These are phyloP conservation scores for Drosophila prolongata DNA, from an alignment of 2,888 invertebrate species.

Conservation along the genomic window DNA sequence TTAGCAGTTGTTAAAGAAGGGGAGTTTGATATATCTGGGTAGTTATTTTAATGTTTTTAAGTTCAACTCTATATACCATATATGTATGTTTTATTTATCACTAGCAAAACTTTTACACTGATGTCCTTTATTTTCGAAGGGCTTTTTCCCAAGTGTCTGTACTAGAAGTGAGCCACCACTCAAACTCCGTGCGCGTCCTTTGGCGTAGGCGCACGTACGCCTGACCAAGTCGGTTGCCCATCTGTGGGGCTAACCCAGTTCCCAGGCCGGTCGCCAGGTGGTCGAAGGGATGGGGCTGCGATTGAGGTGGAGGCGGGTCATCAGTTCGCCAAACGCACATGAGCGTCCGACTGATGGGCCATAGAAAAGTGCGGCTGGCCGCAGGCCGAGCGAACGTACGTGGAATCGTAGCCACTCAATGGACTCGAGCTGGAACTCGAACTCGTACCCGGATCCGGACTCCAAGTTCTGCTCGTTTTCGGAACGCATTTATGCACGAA, in stretches of 20 bases:
- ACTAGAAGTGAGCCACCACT: slow-evolving; percentile 14
- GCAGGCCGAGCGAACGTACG: slow-evolving; percentile 34
- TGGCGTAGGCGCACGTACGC: slow-evolving; percentile 39
- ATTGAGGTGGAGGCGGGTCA: neutral
- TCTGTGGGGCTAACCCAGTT: slow-evolving; percentile 54
- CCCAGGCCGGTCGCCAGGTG: slow-evolving; percentile 32
- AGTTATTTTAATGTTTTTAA: too few species aligned
- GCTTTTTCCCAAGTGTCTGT: slow-evolving; percentile 7
- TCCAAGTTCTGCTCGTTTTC: slow-evolving; percentile 15
- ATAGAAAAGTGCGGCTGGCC: slow-evolving; percentile 38
- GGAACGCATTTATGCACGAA: slow-evolving; percentile 49
- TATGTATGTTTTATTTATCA: neutral
- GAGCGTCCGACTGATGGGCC: slow-evolving; percentile 42
- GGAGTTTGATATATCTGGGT: too few species aligned
- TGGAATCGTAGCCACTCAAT: slow-evolving; percentile 49
- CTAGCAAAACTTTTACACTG: neutral
- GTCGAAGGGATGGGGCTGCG: neutral
- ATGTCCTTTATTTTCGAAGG: neutral
- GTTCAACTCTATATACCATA: too few species aligned
- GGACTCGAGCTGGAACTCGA: slow-evolving; percentile 24
- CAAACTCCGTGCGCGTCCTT: slow-evolving; percentile 1
- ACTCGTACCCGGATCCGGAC: slow-evolving; percentile 3
- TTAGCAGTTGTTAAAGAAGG: too few species aligned
- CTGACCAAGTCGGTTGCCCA: slow-evolving; percentile 43
- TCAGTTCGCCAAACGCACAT: slow-evolving; percentile 48